These are phyloP conservation scores for Chironomus tepperi DNA, from an alignment of 1,140 invertebrate genomes.

Conservation along the genomic window DNA sequence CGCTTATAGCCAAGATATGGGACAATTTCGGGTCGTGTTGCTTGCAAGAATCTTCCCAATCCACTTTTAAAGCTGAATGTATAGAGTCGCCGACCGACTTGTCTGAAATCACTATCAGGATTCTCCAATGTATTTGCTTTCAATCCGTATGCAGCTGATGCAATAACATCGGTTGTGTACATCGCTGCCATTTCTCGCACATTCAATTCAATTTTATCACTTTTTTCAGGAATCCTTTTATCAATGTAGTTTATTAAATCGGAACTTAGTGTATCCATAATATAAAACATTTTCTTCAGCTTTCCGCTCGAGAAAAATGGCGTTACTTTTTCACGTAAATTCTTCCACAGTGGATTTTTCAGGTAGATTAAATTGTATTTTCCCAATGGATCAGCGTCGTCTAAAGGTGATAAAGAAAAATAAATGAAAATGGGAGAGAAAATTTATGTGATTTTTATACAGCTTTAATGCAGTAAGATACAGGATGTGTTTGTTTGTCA, in stretches of 20 bases:
- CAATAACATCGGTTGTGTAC: slow-evolving; percentile 52
- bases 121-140: slow-evolving; percentile 46
- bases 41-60: background rate
- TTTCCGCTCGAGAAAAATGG: slow-evolving; percentile 50
- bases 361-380: slow-evolving; percentile 4
- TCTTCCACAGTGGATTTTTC: slow-evolving; percentile 41
- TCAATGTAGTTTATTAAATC: background rate
- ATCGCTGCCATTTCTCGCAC: slow-evolving; percentile 38
- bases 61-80: slow-evolving; percentile 26
- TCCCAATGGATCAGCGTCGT: background rate
- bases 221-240: background rate
- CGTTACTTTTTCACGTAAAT: slow-evolving; percentile 46
- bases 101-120: slow-evolving; percentile 34
- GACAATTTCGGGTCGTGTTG: background rate
- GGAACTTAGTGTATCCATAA: background rate
- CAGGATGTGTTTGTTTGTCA: background rate
- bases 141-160: slow-evolving; percentile 47
- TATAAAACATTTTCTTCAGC: slow-evolving; percentile 47
- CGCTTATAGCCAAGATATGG: slow-evolving; percentile 27
- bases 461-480: background rate
- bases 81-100: slow-evolving; percentile 31
- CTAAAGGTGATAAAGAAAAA: background rate
- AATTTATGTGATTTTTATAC: background rate
- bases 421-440: too few species aligned
- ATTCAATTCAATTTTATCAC: background rate